Evolutionary conservation across 2,888 invertebrate species (phyloP), one percentile per base, ranked within the genome.

Genomic region (Trichogramma dendrolimi): DNA sequence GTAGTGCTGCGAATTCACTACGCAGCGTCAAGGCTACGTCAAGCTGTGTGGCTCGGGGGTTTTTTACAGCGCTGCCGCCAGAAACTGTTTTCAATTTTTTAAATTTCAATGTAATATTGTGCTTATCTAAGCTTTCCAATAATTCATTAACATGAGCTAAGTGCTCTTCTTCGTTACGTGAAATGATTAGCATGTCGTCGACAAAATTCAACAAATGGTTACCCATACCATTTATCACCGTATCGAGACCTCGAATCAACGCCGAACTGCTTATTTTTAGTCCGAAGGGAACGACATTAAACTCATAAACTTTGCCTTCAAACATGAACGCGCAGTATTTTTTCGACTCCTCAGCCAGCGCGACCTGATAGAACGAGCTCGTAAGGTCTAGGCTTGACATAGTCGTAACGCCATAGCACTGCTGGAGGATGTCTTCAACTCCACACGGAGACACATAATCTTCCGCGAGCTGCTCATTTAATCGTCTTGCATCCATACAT

Each of bases 341-440:
- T 49, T 27, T 5, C 7, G 14, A 14, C 4, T 46, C 46, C 46
- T 6, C 7, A 40, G 8, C 5, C 4, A 58, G 40, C 44, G 55
- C 44, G 44, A 56, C 38, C 48, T 56, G 56, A 46, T 48, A 56
- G n/a, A 47, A 56, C 2, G 47, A 47, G 5, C 14, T 27, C 1
- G 6, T 58, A 11, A 47, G 27, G 10, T 57, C 57, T 11, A 57
- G 38, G 41, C 38, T 47, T 3, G 47, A 46, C 57, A 57, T 57
- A 1, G 38, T n/a, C 5, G 14, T 41, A 2, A 56, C 43, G 2
- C 40, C 40, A 2, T 49, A 8, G 11, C 55, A 55, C 14, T 14
- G n/a, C 7, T 5, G 46, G 7, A 46, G 11, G 7, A 6, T 46
- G 4, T 46, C 7, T 4, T 10, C 11, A 6, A 46, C 11, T 5